Conservation (phyloP, 64 coral and sea anemone genomes). For the Actinia tenebrosa region DNA sequence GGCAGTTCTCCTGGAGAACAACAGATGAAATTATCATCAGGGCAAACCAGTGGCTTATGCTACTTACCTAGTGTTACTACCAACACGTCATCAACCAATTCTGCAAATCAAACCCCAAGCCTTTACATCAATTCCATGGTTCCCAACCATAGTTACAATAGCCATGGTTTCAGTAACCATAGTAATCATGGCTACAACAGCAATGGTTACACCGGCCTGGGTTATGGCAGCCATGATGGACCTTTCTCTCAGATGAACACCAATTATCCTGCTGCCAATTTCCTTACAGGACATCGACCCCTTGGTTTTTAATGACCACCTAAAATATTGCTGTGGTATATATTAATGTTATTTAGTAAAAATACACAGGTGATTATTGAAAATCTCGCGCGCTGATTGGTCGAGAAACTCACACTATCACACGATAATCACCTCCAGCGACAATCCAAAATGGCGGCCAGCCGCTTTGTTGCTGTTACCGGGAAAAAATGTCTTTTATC, state of each 20-base stretch:
- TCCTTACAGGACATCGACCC: neutral
- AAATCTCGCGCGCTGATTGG: too few species aligned
- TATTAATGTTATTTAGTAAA: too few species aligned
- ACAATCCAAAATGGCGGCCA: too few species aligned
- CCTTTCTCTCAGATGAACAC: neutral
- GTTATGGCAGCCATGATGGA: neutral
- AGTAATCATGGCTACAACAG: neutral
- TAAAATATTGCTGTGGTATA: too few species aligned
- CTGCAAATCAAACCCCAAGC: neutral
- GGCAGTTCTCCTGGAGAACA: neutral
- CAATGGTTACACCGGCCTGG: neutral
- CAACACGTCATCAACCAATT: neutral
- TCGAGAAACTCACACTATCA: too few species aligned
- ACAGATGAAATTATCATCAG: neutral
- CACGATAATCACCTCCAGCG: too few species aligned
- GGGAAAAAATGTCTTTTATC: too few species aligned
- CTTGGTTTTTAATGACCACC: neutral
- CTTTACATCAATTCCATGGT: constrained; percentile 1
- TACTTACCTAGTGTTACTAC: neutral
- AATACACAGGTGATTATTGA: too few species aligned
- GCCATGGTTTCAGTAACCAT: neutral
- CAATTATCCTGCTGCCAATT: neutral
- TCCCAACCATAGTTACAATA: neutral
- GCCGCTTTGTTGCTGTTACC: too few species aligned
- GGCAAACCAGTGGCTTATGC: neutral